These are phyloP conservation scores for Phenganax stokvisi DNA, from an alignment of 92 coral and sea anemone species.

Conservation along the genomic window DNA sequence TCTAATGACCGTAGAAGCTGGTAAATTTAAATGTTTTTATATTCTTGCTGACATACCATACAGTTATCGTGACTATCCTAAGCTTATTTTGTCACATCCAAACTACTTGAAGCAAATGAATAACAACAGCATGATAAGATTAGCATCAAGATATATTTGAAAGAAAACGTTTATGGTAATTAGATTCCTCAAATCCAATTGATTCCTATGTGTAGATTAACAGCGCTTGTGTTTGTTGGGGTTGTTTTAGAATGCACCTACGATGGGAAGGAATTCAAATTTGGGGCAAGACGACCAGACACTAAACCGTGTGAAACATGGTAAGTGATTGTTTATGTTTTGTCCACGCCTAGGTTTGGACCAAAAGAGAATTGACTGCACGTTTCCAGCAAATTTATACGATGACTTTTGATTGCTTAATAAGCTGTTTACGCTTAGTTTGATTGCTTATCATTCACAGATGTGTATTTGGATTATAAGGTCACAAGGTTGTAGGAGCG, in stretches of 20 bases:
- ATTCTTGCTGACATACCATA: too few species aligned
- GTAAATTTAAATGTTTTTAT: too few species aligned
- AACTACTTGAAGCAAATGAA: background rate
- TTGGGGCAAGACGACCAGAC: slow-evolving; percentile 65
- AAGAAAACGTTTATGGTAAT: background rate
- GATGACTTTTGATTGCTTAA: slow-evolving; percentile 15
- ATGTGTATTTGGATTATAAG: background rate
- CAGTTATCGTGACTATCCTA: too few species aligned
- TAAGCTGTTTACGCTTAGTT: slow-evolving; percentile 23
- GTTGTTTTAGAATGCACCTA: slow-evolving; percentile 53
- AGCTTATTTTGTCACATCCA: background rate
- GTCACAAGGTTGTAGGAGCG: slow-evolving; percentile 6
- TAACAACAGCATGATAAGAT: background rate
- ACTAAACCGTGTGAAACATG: slow-evolving; percentile 68
- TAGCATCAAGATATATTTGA: background rate
- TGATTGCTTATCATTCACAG: slow-evolving; percentile 1
- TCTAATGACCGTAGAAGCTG: too few species aligned
- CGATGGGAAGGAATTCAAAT: slow-evolving; percentile 51
- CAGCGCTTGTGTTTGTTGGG: background rate
- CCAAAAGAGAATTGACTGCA: background rate
- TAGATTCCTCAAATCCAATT: background rate
- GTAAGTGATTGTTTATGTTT: slow-evolving; percentile 39
- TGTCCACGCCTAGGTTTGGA: background rate
- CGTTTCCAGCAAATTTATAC: slow-evolving; percentile 8
- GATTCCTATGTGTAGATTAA: background rate